Base-by-base conservation (phyloP, 2,113 vertebrate species). In the Polypterus senegalus region DNA sequence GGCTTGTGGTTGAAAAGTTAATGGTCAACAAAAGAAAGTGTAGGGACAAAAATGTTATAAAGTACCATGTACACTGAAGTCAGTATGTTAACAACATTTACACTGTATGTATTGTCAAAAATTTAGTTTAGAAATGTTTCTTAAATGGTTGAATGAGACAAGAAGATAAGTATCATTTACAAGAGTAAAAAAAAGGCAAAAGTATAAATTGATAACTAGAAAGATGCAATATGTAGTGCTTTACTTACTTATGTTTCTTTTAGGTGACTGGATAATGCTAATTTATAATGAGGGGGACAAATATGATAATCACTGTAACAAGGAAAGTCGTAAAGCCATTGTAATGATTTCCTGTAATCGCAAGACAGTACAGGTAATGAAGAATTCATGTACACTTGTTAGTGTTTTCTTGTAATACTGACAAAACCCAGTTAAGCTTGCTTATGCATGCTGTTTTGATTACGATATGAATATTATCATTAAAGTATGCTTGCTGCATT, bases 181-280 rank as follows among this genome's bases (percentile, higher is more conserved):
- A 62, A 47, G 4, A 1, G 4, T 60, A 4, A 5, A 1, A 58
- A 45, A 1, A 27, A 27, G 27, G 27, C 27, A 49, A 2, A 4
- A 9, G 46, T 7, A 46, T 10, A 47, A 7, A 9, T 51, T n/a
- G 48, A 10, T 48, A 61, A 61, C 54, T 63, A 43, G 54, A 54
- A 53, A 47, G 5, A 52, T 44, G 9, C 1, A 1, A 4, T 8
- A 44, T 48, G 47, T 46, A 4, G 10, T 55, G 4, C 27, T 10
- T n/a, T 27, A 10, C 27, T 47, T 67, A 70, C 43, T 70, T 67
- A 70, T 56, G 71, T 5, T 66, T 44, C 70, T 66, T 52, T 54
- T 75, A 98, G 96, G 81, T 83, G 88, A 94, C 61, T 98, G 92
- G 93, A 89, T 98, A 76, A 81, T 97, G 83, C 77, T 98, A 58